phyloP scores from a whole-genome alignment of 2,888 invertebrate species.

The Chaetoderma sp. region DNA sequence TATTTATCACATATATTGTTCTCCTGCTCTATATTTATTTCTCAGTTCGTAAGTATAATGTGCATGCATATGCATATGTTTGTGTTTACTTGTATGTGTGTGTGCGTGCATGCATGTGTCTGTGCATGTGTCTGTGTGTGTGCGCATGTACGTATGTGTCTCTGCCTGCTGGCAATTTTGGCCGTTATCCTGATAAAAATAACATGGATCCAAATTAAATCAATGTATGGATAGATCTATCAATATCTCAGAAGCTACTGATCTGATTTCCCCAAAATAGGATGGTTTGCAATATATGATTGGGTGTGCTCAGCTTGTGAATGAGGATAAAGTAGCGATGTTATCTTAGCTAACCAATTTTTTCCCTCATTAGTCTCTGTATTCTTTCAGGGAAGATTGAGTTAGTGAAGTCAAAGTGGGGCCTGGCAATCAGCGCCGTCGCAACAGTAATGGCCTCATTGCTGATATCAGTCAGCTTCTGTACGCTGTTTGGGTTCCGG shows the following conservation, averaged over 20 bases:
- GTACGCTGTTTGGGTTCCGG: slow-evolving; percentile 68
- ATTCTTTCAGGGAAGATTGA: slow-evolving; percentile 86
- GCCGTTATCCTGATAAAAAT: too few species aligned
- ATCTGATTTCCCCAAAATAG: too few species aligned
- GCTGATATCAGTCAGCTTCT: slow-evolving; percentile 85
- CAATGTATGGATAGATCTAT: too few species aligned
- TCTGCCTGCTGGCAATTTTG: too few species aligned
- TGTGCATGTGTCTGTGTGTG: neutral
- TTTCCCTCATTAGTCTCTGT: too few species aligned
- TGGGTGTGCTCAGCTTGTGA: too few species aligned
- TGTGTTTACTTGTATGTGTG: neutral
- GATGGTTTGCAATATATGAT: too few species aligned
- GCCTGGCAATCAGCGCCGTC: slow-evolving; percentile 90
- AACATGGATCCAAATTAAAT: too few species aligned
- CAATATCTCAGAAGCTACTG: too few species aligned
- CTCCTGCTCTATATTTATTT: slow-evolving; percentile 94
- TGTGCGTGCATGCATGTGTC: neutral
- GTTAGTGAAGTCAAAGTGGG: slow-evolving; percentile 84
- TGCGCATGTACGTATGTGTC: neutral
- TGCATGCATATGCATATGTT: too few species aligned
- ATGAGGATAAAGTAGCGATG: too few species aligned
- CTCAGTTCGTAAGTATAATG: slow-evolving; percentile 78
- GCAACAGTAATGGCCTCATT: slow-evolving; percentile 84
- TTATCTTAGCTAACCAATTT: too few species aligned
- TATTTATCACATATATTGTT: slow-evolving; percentile 85